Evolutionary conservation across 1,140 invertebrate genomes (phyloP), one percentile per base, ranked within the genome.

Genomic region (Sitodiplosis mosellana): DNA sequence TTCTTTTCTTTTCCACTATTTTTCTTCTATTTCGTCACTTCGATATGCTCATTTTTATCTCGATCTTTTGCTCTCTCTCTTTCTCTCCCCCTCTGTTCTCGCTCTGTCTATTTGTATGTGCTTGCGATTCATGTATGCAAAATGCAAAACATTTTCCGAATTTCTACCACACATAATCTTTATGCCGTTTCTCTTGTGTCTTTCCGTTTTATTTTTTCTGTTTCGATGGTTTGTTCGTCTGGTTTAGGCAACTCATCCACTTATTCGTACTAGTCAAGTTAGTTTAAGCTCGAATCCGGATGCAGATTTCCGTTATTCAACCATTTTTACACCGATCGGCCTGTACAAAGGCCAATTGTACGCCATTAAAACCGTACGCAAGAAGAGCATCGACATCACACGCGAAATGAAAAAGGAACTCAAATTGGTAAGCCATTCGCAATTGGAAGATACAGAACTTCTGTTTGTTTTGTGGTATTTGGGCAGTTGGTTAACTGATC

Each of bases 321-420:
- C 78, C 47, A 83, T 92, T 49, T 92, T 87, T 62, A 89, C 87
- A 0, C 77, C 83, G 54, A 81, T 94, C 5, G 91, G 87, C 1
- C 75, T 89, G 20, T 95, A 93, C 63, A 82, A 83, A 54, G 90
- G 89, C 0, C 72, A 82, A 56, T 63, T 55, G 14, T 81, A 93
- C 33, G 87, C 91, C 0, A 77, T 96, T 11, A 93, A 93, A 56
- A 78, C 80, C 46, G 73, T 93, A 1, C 70, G 80, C 46, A 84
- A 87, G 58, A 87, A 87, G 64, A 80, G 81, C 33, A 80, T 93
- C 18, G 91, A 95, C 56, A 84, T 95, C 10, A 91, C 78, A 0
- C 69, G 90, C 42, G 80, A 83, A 56, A 90, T 94, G 73, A 94
- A 95, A 61, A 92, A 91, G 58, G 89, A 97, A 70, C 73, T 97